phyloP scores from a whole-genome alignment of 2,113 vertebrate species.

The Myotis davidii region DNA sequence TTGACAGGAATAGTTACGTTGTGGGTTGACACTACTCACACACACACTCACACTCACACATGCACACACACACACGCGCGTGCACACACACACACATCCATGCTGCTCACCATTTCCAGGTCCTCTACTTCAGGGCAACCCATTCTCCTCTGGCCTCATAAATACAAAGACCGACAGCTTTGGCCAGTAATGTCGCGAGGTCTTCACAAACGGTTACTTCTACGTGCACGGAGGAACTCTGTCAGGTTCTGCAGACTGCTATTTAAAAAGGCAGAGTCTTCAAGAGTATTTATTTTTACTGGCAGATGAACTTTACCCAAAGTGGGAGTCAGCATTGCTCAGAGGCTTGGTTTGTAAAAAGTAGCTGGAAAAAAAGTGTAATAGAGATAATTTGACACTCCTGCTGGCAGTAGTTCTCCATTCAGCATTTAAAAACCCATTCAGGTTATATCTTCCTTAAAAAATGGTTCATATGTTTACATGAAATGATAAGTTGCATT shows the following conservation, averaged over 20 bases:
- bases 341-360: background rate
- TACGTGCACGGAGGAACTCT: background rate
- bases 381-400: background rate
- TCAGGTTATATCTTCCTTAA: constrained; percentile 41
- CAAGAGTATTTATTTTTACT: background rate
- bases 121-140: constrained; percentile 4
- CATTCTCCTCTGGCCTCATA: background rate
- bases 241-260: background rate
- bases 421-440: constrained; percentile 1
- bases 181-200: background rate
- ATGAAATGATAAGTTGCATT: background rate
- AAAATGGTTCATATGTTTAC: constrained; percentile 33
- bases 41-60: accelerated
- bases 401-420: background rate
- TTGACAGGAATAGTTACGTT: background rate
- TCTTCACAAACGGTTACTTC: background rate
- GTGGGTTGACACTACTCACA: background rate
- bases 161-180: background rate
- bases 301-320: background rate
- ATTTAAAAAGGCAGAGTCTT: background rate
- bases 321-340: background rate
- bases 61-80: accelerated
- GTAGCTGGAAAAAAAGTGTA: background rate
- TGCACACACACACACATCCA: accelerated
- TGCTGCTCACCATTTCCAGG: background rate